phyloP scores from a whole-genome alignment of 2,113 vertebrate genomes.

The Anarhynchus alexandrinus region DNA sequence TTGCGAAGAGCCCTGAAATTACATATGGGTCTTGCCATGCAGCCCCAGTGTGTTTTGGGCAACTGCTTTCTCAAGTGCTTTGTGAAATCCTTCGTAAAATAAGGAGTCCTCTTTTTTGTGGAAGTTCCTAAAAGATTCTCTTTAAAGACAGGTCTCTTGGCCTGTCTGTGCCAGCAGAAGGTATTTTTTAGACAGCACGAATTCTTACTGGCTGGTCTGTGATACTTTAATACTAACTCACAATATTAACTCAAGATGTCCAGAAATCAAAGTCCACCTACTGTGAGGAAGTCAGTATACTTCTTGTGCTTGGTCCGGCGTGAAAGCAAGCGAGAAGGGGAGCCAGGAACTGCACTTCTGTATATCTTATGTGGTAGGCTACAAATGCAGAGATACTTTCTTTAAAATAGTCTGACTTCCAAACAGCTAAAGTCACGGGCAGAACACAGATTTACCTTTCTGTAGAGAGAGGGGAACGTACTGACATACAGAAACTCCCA shows the following conservation, averaged over 20 bases:
- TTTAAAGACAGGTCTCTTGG: not conserved
- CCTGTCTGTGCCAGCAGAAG: not conserved
- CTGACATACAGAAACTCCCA: not conserved
- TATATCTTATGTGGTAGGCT: not conserved
- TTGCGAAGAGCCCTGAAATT: not conserved
- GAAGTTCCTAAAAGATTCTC: not conserved
- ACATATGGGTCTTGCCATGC: rapidly evolving
- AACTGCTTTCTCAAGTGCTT: not conserved
- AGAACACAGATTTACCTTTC: not conserved
- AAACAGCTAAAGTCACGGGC: not conserved
- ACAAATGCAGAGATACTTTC: not conserved
- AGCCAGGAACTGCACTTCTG: not conserved
- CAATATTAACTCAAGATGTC: not conserved
- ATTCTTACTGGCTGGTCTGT: not conserved
- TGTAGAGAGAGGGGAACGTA: not conserved
- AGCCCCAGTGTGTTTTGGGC: not conserved
- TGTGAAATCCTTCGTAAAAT: not conserved
- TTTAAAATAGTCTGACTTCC: not conserved
- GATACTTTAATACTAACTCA: not conserved
- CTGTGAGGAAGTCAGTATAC: not conserved
- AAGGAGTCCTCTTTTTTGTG: not conserved
- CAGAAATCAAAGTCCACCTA: not conserved
- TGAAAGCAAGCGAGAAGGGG: not conserved
- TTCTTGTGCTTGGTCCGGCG: not conserved
- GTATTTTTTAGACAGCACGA: not conserved